A percentile compares a stretch with the other conserved stretches of the same genome.
Evolutionary conservation across 2,888 invertebrate species (phyloP).

Genomic region (Caenorhabditis wallacei): DNA sequence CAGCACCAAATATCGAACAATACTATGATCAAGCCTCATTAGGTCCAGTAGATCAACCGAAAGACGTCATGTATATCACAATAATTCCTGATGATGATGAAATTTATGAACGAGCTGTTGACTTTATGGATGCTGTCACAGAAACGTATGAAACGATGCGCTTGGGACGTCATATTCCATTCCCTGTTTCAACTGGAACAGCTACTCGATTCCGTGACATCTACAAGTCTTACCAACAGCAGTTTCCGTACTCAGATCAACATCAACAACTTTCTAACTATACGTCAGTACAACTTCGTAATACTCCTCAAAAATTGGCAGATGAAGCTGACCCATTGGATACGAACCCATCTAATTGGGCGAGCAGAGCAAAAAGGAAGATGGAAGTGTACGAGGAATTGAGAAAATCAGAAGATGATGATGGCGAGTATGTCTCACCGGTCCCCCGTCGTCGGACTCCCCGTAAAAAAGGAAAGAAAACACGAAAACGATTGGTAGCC

Average conservation of each 20-base stretch:
- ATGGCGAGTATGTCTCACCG: background rate
- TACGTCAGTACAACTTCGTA: background rate
- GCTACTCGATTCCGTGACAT: slow-evolving; percentile 27
- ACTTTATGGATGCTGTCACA: slow-evolving; percentile 76
- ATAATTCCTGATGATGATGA: slow-evolving; percentile 94
- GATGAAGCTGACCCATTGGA: slow-evolving; percentile 1
- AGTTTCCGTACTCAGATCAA: slow-evolving; percentile 10
- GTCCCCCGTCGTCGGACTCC: background rate
- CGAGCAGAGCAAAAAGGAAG: background rate
- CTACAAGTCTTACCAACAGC: background rate
- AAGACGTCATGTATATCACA: slow-evolving; percentile 96
- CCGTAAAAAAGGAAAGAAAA: background rate
- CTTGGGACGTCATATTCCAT: slow-evolving; percentile 94
- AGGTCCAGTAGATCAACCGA: slow-evolving; percentile 95
- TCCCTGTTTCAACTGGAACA: slow-evolving; percentile 84
- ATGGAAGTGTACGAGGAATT: background rate
- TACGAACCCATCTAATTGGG: slow-evolving; percentile 2
- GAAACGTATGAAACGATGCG: slow-evolving; percentile 90
- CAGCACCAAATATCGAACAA: slow-evolving; percentile 56
- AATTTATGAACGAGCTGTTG: slow-evolving; percentile 88
- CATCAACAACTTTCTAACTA: background rate
- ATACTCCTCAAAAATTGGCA: background rate
- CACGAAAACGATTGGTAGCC: background rate
- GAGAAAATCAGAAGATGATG: background rate
- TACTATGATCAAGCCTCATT: slow-evolving; percentile 86